phyloP scores from a whole-genome alignment of 2,888 invertebrate species.

The Petrophora chlorosata region DNA sequence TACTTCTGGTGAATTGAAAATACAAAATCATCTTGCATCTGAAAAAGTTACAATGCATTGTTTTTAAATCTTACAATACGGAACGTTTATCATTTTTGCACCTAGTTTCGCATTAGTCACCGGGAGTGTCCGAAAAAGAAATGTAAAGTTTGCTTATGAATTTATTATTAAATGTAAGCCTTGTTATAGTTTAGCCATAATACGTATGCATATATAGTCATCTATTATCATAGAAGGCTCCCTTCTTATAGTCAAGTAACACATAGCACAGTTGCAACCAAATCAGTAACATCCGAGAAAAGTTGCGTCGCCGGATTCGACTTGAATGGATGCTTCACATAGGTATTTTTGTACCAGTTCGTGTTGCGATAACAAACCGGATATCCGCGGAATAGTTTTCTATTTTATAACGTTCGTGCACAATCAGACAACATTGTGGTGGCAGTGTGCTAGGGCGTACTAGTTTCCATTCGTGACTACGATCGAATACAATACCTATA shows the following conservation, averaged over 20 bases:
- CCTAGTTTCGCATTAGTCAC: too few relatives aligned
- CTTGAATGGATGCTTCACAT: background rate
- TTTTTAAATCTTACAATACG: too few relatives aligned
- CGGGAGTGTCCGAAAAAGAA: too few relatives aligned
- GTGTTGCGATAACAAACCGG: constrained; percentile 18
- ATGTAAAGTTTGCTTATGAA: background rate
- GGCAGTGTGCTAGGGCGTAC: constrained; percentile 5
- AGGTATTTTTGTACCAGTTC: background rate
- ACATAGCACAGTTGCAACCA: background rate
- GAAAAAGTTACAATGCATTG: too few relatives aligned
- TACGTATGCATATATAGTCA: too few relatives aligned
- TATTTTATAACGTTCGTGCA: constrained; percentile 38
- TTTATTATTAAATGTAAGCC: background rate
- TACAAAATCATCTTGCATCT: too few relatives aligned
- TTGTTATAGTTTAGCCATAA: too few relatives aligned
- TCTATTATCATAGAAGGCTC: too few relatives aligned
- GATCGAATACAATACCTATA: constrained; percentile 7
- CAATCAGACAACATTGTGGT: constrained; percentile 34
- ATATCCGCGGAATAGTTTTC: constrained; percentile 28
- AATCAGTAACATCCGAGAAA: background rate
- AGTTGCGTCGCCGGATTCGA: background rate
- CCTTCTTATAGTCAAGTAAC: too few relatives aligned
- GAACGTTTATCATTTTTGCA: too few relatives aligned
- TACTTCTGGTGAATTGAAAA: too few relatives aligned
- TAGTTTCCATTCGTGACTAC: constrained; percentile 21